These are phyloP conservation scores for Bacillus rossius DNA, from an alignment of 1,140 invertebrate genomes.

Conservation along the genomic window DNA sequence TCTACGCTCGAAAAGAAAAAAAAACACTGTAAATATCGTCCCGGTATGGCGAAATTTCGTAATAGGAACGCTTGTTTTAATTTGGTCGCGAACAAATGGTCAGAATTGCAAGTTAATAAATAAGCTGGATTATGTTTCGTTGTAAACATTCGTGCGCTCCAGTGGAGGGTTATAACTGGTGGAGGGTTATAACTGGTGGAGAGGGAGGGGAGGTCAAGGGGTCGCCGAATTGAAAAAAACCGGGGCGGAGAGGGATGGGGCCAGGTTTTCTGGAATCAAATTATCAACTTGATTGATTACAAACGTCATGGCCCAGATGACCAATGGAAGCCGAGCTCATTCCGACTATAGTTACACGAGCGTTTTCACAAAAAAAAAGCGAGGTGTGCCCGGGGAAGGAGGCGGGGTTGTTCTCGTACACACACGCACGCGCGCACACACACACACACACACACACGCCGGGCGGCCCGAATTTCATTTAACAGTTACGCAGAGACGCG, in stretches of 20 bases:
- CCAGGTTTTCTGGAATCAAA: conserved; percentile 16
- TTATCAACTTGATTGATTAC: conserved; percentile 22
- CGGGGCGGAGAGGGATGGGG: conserved; percentile 1
- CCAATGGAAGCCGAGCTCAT: conserved; percentile 13
- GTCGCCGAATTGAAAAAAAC: background rate
- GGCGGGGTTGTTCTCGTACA: background rate
- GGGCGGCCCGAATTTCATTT: conserved; percentile 9
- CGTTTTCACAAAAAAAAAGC: background rate
- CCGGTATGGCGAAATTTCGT: conserved; percentile 1
- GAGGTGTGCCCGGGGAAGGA: background rate
- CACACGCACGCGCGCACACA: background rate
- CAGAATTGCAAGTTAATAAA: conserved; percentile 19
- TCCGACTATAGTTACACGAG: background rate
- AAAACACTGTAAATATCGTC: no score
- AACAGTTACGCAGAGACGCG: background rate
- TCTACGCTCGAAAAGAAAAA: no score
- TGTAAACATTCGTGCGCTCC: conserved; percentile 9
- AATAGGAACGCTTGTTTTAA: conserved; percentile 17
- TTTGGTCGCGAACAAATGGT: conserved; percentile 17
- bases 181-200: no score
- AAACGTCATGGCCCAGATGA: conserved; percentile 19
- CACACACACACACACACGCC: no score
- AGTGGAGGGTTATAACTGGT: no score
- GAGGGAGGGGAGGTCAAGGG: conserved; percentile 1
- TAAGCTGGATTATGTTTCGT: conserved; percentile 18